These are phyloP conservation scores for Orchesella flavescens DNA, from an alignment of 2,888 invertebrate genomes.

Conservation along the genomic window DNA sequence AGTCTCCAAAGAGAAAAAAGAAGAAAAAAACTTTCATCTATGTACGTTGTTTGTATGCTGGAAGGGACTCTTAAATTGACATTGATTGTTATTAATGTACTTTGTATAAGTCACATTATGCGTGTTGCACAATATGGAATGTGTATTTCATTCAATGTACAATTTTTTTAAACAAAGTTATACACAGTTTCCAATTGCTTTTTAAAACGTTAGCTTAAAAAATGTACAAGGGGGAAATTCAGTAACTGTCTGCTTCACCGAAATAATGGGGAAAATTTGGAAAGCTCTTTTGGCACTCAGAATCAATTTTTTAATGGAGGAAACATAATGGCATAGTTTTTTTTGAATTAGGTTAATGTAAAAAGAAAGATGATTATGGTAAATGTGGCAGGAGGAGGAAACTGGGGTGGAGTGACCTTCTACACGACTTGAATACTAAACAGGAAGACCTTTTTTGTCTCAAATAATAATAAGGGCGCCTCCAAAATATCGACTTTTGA, in stretches of 20 bases:
- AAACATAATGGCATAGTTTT: too few species aligned
- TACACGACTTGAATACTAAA: too few species aligned
- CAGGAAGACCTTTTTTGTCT: too few species aligned
- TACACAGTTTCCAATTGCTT: background rate
- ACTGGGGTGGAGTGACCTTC: too few species aligned
- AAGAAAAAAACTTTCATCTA: background rate
- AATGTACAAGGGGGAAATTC: background rate
- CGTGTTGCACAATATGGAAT: background rate
- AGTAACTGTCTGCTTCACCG: background rate
- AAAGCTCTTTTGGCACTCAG: too few species aligned
- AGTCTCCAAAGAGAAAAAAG: background rate
- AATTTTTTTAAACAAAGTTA: slow-evolving; percentile 10
- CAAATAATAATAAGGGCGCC: too few species aligned
- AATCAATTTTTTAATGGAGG: too few species aligned
- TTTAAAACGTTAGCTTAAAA: background rate
- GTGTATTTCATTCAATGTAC: background rate
- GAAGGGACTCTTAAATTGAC: slow-evolving; percentile 45
- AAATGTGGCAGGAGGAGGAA: too few species aligned
- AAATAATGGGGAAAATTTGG: background rate
- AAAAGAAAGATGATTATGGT: too few species aligned
- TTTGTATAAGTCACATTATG: slow-evolving; percentile 12
- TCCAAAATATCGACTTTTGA: background rate
- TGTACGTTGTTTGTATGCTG: background rate
- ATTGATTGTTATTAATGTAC: slow-evolving; percentile 50
- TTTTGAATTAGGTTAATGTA: too few species aligned